Evolutionary conservation across 2,888 invertebrate genomes (phyloP).

Genomic region (Tridacna gigas): DNA sequence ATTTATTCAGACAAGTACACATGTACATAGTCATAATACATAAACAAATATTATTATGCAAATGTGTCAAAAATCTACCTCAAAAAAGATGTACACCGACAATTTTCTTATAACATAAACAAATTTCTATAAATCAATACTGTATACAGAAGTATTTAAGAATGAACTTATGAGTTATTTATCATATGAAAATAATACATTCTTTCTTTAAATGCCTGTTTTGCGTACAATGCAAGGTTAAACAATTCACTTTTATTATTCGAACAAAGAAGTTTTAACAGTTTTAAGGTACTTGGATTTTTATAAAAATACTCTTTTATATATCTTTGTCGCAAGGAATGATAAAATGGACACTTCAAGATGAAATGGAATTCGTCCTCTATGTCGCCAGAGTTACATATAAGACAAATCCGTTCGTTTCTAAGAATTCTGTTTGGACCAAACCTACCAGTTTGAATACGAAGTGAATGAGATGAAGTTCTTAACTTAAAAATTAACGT

Average conservation of each 20-base stretch:
- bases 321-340: background rate
- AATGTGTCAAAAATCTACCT: too few relatives aligned
- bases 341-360: background rate
- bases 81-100: too few relatives aligned
- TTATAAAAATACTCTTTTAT: conserved; percentile 1
- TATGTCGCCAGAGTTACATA: conserved; percentile 3
- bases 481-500: background rate
- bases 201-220: too few relatives aligned
- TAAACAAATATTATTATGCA: too few relatives aligned
- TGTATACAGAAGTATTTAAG: too few relatives aligned
- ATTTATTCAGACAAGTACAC: too few relatives aligned
- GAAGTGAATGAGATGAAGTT: background rate
- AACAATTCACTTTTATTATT: background rate
- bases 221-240: too few relatives aligned
- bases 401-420: background rate
- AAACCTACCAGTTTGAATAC: conserved; percentile 4
- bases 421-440: background rate
- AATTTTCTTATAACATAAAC: too few relatives aligned
- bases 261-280: background rate
- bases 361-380: conserved; percentile 8
- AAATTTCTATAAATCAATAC: too few relatives aligned
- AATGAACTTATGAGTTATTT: too few relatives aligned
- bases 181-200: too few relatives aligned
- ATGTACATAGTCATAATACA: too few relatives aligned
- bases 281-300: background rate